phyloP scores from a whole-genome alignment of 2,888 invertebrate species.

The Rhimphoctona megacephalus region DNA sequence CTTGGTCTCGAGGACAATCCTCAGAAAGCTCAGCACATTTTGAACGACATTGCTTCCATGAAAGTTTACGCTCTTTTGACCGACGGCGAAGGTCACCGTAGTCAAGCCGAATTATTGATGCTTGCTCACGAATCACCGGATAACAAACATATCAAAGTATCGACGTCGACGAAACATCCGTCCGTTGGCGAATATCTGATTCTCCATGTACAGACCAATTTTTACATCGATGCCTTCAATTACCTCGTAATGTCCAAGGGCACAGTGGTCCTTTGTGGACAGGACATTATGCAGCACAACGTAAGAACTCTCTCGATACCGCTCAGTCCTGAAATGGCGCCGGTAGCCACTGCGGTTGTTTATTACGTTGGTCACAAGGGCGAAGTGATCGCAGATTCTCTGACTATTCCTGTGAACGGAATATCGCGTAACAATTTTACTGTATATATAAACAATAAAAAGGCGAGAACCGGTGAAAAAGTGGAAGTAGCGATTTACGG shows the following conservation, averaged over 20 bases:
- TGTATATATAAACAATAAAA: conserved; percentile 95
- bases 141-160: conserved; percentile 93
- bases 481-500: conserved; percentile 97
- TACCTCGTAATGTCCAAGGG: conserved; percentile 97
- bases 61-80: conserved; percentile 89
- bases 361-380: conserved; percentile 94
- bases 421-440: conserved; percentile 96
- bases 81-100: conserved; percentile 89
- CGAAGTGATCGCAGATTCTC: conserved; percentile 95
- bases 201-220: conserved; percentile 96
- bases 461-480: conserved; percentile 96
- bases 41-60: conserved; percentile 89
- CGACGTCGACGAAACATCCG: conserved; percentile 93
- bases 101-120: conserved; percentile 89
- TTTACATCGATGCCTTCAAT: conserved; percentile 94
- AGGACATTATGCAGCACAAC: conserved; percentile 92
- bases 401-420: conserved; percentile 98
- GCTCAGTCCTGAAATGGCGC: conserved; percentile 95
- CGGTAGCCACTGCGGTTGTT: conserved; percentile 95
- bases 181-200: conserved; percentile 97
- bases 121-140: conserved; percentile 93
- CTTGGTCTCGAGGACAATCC: conserved; percentile 87
- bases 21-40: conserved; percentile 87
- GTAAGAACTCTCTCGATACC: conserved; percentile 93
- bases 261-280: conserved; percentile 93